Base-by-base conservation (phyloP, 2,888 invertebrate genomes). In the Leptinotarsa haldemani region DNA sequence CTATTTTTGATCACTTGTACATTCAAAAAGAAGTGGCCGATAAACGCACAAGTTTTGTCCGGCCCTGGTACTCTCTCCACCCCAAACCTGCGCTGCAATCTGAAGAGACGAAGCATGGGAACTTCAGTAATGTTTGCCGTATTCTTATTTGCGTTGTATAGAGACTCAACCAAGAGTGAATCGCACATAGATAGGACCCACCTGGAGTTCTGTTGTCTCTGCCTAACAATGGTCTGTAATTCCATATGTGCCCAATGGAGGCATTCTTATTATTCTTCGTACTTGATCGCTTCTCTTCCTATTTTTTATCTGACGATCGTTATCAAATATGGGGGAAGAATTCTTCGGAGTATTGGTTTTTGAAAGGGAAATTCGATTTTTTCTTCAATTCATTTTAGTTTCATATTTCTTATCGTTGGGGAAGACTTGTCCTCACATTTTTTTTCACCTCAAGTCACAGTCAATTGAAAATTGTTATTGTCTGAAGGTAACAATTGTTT, bases 181-280 rank as follows among this genome's bases (percentile, higher is more conserved):
- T 74, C 74, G 74, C 74, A 70, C 74, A 70, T 18, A 65, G 50
- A 65, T 64, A 40, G 56, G 65, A 52, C 71, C 76, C 76, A 76
- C 76, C 76, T 76, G 76, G 76, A 69, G 71, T 69, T 77, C 74
- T 75, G 72, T 77, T 73, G 74, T 77, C 76, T 75, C 74, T 74
- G 74, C 53, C 65, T 69, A 80, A 83, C 83, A 83, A 83, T 83
- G 77, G 73, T 76, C 68, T 79, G 82, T 82, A 83, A 83, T 83
- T 83, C 78, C 82, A 83, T 82, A 82, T 80, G 78, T 75, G 77
- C 75, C 66, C 72, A 61, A 61, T 65, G 71, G 58, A 58, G 58
- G 48, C 61, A 56, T 56, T 71, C 56, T 56, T 61, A 30, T 61
- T 61, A 61, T 61, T 18, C 61, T 61, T 61, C 61, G 12, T 61